Evolutionary conservation across 2,888 invertebrate species (phyloP).

Genomic region (Lissonota sp.): DNA sequence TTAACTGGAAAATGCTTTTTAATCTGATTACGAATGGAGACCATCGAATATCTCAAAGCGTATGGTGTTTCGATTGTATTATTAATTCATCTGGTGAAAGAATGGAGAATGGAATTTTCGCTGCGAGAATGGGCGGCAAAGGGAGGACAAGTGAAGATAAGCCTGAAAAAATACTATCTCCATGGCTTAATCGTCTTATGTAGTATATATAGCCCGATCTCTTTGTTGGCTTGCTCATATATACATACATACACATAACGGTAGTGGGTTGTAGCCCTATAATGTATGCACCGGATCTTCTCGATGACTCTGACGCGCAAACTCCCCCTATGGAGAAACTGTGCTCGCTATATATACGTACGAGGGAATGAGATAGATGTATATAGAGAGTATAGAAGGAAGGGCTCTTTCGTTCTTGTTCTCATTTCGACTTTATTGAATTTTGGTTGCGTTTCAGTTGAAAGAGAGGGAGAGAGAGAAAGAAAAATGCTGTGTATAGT

Average conservation of each 20-base stretch:
- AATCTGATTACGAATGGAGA: background rate
- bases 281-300: conserved; percentile 79
- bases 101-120: background rate
- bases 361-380: conserved; percentile 55
- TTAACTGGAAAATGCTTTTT: no score
- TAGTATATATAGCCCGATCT: conserved; percentile 71
- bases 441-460: conserved; percentile 82
- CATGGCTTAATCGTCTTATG: conserved; percentile 77
- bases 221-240: conserved; percentile 73
- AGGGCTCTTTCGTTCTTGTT: conserved; percentile 66
- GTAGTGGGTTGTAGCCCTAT: conserved; percentile 71
- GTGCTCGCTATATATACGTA: conserved; percentile 40
- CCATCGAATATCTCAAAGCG: background rate
- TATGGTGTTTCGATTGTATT: conserved; percentile 10
- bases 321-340: conserved; percentile 73
- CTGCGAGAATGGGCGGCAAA: background rate
- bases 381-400: conserved; percentile 70
- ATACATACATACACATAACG: conserved; percentile 65
- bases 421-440: conserved; percentile 83
- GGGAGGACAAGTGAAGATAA: conserved; percentile 1
- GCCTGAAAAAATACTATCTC: conserved; percentile 58
- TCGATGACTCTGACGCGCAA: conserved; percentile 77
- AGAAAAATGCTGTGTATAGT: conserved; percentile 10
- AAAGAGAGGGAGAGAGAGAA: conserved; percentile 61
- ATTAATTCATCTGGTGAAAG: conserved; percentile 25